A percentile compares a stretch with the other conserved stretches of the same genome.
phyloP scores from a whole-genome alignment of 2,888 invertebrate genomes.

The Drosophila buzzatii region DNA sequence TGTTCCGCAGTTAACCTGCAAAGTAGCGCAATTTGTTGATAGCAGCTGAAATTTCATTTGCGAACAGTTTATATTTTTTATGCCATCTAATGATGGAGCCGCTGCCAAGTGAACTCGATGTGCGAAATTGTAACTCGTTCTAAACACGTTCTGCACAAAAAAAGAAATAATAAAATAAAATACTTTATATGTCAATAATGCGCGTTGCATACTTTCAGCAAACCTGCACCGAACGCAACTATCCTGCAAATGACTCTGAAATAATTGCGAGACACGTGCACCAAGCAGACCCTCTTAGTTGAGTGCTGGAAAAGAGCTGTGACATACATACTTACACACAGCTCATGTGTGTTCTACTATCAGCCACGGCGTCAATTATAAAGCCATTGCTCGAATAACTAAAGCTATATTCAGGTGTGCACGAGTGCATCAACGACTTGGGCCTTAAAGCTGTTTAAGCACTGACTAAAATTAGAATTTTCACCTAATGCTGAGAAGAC shows the following conservation, averaged over 20 bases:
- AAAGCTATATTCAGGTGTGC: not conserved
- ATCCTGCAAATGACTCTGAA: constrained; percentile 14
- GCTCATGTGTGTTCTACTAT: not conserved
- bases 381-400: not conserved
- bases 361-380: not conserved
- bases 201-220: constrained; percentile 27
- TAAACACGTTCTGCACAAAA: constrained; percentile 61
- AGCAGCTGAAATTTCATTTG: constrained; percentile 78
- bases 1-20: constrained; percentile 77
- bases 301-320: constrained; percentile 4
- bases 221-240: constrained; percentile 19
- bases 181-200: constrained; percentile 64
- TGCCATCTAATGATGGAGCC: constrained; percentile 59
- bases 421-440: not conserved
- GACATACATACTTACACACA: not conserved
- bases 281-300: not conserved
- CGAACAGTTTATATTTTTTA: constrained; percentile 66
- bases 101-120: constrained; percentile 22
- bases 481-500: not conserved
- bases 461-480: not conserved
- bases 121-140: constrained; percentile 48
- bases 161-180: constrained; percentile 51
- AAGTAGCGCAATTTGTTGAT: constrained; percentile 81
- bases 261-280: constrained; percentile 38
- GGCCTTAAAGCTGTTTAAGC: not conserved